Evolutionary conservation across 1,140 invertebrate species (phyloP).

Genomic region (Lerema accius): DNA sequence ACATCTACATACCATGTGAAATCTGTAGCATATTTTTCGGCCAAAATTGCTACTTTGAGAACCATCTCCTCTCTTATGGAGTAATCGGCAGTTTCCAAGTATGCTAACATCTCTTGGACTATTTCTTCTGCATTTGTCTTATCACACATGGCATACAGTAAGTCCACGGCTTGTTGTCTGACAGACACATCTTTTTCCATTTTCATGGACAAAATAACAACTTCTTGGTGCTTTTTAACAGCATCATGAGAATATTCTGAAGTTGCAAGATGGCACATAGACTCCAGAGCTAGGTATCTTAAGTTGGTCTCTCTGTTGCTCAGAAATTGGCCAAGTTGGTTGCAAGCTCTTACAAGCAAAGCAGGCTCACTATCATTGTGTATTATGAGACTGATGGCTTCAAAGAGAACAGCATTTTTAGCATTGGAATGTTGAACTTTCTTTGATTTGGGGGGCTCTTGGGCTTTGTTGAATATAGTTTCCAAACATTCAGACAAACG

Average conservation of each 20-base stretch:
- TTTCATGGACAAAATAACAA: constrained; percentile 99
- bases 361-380: constrained; percentile 99
- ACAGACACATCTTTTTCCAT: constrained; percentile 99
- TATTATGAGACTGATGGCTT: constrained; percentile 99
- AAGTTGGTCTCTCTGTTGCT: constrained; percentile 99
- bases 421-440: constrained; percentile 99
- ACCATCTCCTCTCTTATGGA: constrained; percentile 99
- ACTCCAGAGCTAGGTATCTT: constrained; percentile 98
- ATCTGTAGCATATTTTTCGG: constrained; percentile 99
- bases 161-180: constrained; percentile 98
- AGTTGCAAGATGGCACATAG: constrained; percentile 99
- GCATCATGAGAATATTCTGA: constrained; percentile 99
- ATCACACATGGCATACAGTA: constrained; percentile 99
- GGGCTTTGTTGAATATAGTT: constrained; percentile 99
- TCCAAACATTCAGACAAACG: constrained; percentile 99
- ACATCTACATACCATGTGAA: constrained; percentile 99
- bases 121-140: constrained; percentile 99
- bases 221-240: constrained; percentile 99
- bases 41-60: constrained; percentile 99
- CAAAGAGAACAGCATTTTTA: constrained; percentile 99
- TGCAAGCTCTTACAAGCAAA: constrained; percentile 98
- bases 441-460: constrained; percentile 99
- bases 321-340: constrained; percentile 99
- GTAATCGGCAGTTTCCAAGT: constrained; percentile 99
- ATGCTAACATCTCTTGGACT: constrained; percentile 99